A percentile compares a stretch with the other conserved stretches of the same genome.
phyloP scores from a whole-genome alignment of 92 coral and sea anemone genomes.

The Diadumene lineata region DNA sequence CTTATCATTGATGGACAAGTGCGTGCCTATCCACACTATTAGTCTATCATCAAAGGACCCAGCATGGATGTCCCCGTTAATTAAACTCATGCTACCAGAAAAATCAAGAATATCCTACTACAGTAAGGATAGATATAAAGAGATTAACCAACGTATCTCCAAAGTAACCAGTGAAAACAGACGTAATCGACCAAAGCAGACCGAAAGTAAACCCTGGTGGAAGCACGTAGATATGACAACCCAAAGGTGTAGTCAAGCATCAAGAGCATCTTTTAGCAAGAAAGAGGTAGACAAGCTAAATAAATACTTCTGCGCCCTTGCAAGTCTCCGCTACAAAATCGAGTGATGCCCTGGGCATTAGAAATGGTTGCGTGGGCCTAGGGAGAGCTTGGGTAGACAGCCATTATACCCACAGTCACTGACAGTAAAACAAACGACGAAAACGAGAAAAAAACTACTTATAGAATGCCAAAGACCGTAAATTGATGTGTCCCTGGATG shows the following conservation, averaged over 20 bases:
- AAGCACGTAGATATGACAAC: constrained; percentile 46
- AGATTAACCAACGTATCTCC: constrained; percentile 36
- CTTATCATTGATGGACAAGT: constrained; percentile 35
- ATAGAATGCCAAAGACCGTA: neutral
- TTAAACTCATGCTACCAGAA: constrained; percentile 38
- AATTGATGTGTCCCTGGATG: constrained; percentile 7
- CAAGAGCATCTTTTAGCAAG: too few relatives aligned
- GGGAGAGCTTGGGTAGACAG: neutral
- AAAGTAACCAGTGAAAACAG: constrained; percentile 58
- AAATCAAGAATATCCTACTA: constrained; percentile 50
- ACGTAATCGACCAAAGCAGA: constrained; percentile 30
- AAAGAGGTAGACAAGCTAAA: too few relatives aligned
- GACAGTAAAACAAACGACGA: neutral
- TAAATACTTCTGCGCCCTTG: too few relatives aligned
- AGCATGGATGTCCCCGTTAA: constrained; percentile 52
- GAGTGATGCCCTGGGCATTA: neutral
- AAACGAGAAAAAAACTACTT: neutral
- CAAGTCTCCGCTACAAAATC: neutral
- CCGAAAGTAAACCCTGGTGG: constrained; percentile 58
- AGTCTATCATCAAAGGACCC: constrained; percentile 55
- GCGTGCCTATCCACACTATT: constrained; percentile 52
- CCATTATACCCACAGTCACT: neutral
- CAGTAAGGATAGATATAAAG: constrained; percentile 35
- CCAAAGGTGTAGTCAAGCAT: constrained; percentile 49
- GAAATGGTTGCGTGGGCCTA: neutral